phyloP scores from a whole-genome alignment of 1,140 invertebrate species.

The Parapsyche elsis region DNA sequence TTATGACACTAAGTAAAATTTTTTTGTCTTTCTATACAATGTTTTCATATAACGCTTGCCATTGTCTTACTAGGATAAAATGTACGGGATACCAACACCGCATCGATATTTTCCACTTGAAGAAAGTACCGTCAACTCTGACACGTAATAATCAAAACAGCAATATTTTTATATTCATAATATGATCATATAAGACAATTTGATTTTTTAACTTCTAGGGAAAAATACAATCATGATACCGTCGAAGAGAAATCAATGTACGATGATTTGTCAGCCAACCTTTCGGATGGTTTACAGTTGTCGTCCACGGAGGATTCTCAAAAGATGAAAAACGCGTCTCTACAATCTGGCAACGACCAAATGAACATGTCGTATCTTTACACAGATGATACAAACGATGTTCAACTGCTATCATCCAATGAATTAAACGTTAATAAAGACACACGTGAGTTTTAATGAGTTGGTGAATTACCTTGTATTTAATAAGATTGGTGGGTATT shows the following conservation, averaged over 20 bases:
- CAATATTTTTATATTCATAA: not conserved
- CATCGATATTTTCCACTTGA: slow-evolving; percentile 3
- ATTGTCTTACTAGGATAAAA: not conserved
- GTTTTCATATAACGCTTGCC: not conserved
- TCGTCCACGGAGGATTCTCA: not conserved
- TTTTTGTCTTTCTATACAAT: not conserved
- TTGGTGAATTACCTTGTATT: too few species aligned
- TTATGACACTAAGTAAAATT: too few species aligned
- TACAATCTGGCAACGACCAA: not conserved
- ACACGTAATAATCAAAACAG: not conserved
- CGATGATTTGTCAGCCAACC: not conserved
- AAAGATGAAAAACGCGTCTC: not conserved
- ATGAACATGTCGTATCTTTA: not conserved
- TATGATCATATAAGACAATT: not conserved
- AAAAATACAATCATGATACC: not conserved
- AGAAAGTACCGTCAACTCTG: not conserved
- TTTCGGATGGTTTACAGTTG: not conserved
- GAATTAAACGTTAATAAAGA: slow-evolving; percentile 19
- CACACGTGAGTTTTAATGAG: not conserved
- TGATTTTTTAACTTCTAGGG: not conserved
- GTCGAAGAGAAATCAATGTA: not conserved
- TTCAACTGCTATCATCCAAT: not conserved
- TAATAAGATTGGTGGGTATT: too few species aligned
- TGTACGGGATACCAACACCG: not conserved
- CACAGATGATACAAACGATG: slow-evolving; percentile 1